Percentiles rank a stretch among this genome's conserved stretches.
These are phyloP conservation scores for Tetragnatha versicolor DNA, from an alignment of 1,140 invertebrate species.

Conservation along the genomic window DNA sequence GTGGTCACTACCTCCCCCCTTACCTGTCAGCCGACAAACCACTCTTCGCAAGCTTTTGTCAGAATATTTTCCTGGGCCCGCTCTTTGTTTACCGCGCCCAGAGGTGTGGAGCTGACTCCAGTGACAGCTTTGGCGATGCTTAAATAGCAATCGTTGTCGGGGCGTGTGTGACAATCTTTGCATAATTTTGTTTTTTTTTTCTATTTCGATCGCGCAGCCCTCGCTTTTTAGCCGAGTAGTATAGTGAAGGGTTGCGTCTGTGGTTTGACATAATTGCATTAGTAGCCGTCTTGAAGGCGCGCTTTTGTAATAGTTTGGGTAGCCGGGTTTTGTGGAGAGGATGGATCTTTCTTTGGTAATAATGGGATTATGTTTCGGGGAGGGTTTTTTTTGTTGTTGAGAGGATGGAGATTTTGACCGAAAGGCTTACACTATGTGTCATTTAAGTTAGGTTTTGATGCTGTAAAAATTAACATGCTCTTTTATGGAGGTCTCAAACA, in stretches of 20 bases:
- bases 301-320: not conserved
- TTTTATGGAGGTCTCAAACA: no score
- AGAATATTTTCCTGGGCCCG: constrained; percentile 42
- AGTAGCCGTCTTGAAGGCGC: not conserved
- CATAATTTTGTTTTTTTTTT: constrained; percentile 10
- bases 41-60: constrained; percentile 43
- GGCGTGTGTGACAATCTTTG: constrained; percentile 43
- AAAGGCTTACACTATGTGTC: no score
- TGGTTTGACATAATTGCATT: constrained; percentile 43
- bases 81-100: constrained; percentile 41
- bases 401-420: not conserved
- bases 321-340: not conserved
- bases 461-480: no score
- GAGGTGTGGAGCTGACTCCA: constrained; percentile 15
- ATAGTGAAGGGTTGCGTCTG: constrained; percentile 28
- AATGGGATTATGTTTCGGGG: no score
- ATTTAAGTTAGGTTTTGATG: no score
- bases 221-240: not conserved
- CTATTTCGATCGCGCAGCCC: not conserved
- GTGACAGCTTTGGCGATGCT: constrained; percentile 25
- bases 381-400: not conserved
- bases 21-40: constrained; percentile 52
- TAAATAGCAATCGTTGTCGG: constrained; percentile 33
- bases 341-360: no score
- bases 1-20: constrained; percentile 41